A percentile compares a stretch with the other conserved stretches of the same genome.
Conservation (phyloP, 1,140 invertebrate species). For the Coenobita brevimanus region DNA sequence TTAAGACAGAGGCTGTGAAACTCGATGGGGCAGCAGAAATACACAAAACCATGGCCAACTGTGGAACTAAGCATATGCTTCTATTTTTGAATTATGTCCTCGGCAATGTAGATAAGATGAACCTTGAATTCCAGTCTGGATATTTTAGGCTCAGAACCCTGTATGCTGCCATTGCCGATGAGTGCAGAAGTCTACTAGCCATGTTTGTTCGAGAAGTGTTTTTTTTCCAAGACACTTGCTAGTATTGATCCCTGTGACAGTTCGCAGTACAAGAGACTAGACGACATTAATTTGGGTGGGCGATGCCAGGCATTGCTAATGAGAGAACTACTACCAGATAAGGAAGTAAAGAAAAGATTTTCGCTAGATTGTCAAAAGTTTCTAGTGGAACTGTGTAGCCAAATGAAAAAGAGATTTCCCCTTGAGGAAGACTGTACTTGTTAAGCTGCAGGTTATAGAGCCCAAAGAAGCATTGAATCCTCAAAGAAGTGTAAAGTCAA, state of each 20-base stretch:
- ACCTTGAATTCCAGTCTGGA: slow-evolving; percentile 17
- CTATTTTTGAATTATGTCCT: slow-evolving; percentile 2
- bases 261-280: background rate
- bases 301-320: slow-evolving; percentile 3
- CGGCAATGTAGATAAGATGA: slow-evolving; percentile 10
- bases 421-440: background rate
- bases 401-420: slow-evolving; percentile 24
- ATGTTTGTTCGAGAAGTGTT: slow-evolving; percentile 12
- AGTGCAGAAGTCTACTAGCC: slow-evolving; percentile 22
- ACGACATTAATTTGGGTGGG: slow-evolving; percentile 1
- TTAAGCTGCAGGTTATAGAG: background rate
- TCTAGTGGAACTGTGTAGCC: slow-evolving; percentile 32
- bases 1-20: background rate
- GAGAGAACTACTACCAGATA: slow-evolving; percentile 19
- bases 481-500: background rate
- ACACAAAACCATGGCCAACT: background rate
- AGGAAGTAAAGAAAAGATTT: slow-evolving; percentile 31
- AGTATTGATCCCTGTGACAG: background rate
- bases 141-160: slow-evolving; percentile 21
- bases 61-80: slow-evolving; percentile 14
- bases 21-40: slow-evolving; percentile 6
- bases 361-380: slow-evolving; percentile 14
- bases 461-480: background rate
- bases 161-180: slow-evolving; percentile 1
- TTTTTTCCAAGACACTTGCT: background rate